phyloP scores from a whole-genome alignment of 2,113 vertebrate species.

The Podarcis raffonei region DNA sequence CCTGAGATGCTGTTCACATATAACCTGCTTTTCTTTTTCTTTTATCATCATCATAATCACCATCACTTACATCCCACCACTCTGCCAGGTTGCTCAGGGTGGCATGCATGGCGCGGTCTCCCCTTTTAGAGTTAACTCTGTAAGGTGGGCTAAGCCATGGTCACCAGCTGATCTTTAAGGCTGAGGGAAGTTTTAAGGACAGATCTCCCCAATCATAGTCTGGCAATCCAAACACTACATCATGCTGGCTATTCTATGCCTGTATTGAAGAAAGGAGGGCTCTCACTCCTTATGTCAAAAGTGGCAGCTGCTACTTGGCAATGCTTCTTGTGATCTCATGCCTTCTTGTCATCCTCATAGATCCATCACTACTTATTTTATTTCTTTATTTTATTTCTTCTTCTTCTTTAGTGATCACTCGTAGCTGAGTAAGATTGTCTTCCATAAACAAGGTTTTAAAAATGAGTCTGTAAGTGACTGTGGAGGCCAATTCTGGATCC shows the following conservation, averaged over 20 bases:
- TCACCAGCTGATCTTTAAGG: neutral
- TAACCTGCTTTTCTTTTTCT: neutral
- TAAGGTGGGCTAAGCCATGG: neutral
- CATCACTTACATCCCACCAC: neutral
- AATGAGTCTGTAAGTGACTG: no score
- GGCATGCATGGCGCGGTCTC: neutral
- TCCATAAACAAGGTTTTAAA: no score
- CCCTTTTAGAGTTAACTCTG: neutral
- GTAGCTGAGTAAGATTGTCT: no score
- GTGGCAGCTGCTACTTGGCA: neutral
- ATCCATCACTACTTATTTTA: neutral
- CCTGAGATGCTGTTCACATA: neutral
- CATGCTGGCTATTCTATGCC: neutral
- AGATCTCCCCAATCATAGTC: neutral
- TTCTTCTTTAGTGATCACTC: no score
- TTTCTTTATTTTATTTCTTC: no score
- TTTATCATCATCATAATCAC: no score
- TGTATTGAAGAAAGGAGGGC: neutral
- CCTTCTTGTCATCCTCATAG: neutral
- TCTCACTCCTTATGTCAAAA: neutral
- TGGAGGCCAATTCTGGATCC: no score
- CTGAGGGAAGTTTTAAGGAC: neutral
- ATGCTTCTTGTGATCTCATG: neutral
- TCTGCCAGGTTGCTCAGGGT: neutral
- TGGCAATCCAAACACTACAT: neutral